Percentiles rank a stretch among this genome's conserved stretches.
phyloP scores from a whole-genome alignment of 2,797 vertebrate genomes.

The Toxotes lorentzi region DNA sequence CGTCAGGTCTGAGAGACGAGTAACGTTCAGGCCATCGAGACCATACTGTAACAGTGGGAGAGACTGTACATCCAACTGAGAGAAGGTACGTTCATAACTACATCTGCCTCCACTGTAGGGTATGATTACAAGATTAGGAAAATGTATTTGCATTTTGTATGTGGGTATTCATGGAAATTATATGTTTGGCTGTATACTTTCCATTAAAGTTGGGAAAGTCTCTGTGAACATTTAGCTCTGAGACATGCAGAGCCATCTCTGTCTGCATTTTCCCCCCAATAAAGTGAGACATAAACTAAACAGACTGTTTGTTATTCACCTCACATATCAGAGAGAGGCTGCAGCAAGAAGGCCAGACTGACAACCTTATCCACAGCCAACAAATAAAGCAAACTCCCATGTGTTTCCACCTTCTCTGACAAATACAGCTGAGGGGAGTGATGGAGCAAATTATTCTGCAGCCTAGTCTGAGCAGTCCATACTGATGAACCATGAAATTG shows the following conservation, averaged over 20 bases:
- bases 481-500: constrained; percentile 59
- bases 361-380: constrained; percentile 49
- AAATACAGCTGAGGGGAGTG: constrained; percentile 45
- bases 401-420: constrained; percentile 33
- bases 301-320: constrained; percentile 52
- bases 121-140: background rate
- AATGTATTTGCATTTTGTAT: constrained; percentile 20
- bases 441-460: constrained; percentile 53
- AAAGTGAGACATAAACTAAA: constrained; percentile 35
- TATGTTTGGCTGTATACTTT: background rate
- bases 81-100: constrained; percentile 6
- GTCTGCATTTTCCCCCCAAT: constrained; percentile 5
- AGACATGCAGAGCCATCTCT: background rate
- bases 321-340: constrained; percentile 34
- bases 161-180: constrained; percentile 4
- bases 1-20: constrained; percentile 5
- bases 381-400: constrained; percentile 42
- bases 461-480: constrained; percentile 17
- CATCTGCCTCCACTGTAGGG: constrained; percentile 20
- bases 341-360: constrained; percentile 46
- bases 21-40: background rate
- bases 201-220: constrained; percentile 19
- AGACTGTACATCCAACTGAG: constrained; percentile 12
- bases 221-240: background rate
- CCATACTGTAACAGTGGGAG: background rate